Conservation (phyloP, 2,888 invertebrate species). For the Pristionchus exspectatus region DNA sequence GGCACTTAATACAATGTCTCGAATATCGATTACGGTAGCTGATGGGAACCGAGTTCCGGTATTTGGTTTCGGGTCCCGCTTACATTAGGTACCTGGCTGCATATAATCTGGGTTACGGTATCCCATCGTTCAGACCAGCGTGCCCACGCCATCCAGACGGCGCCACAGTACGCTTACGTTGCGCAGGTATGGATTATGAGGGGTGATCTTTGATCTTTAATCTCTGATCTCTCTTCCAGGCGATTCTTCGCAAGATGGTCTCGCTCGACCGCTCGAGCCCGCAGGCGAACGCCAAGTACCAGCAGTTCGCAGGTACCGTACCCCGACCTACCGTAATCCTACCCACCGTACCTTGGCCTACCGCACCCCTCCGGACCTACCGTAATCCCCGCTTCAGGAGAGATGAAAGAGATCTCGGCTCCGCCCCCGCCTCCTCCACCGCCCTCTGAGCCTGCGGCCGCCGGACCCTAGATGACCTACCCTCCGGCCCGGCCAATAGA, state of each 20-base stretch:
- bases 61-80: too few species aligned
- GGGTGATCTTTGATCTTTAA: neutral
- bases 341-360: neutral
- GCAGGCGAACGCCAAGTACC: slow-evolving; percentile 22
- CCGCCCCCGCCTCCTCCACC: slow-evolving; percentile 15
- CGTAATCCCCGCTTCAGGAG: neutral
- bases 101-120: neutral
- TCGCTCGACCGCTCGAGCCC: slow-evolving; percentile 5
- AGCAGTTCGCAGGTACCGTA: slow-evolving; percentile 37
- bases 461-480: neutral
- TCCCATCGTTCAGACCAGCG: slow-evolving; percentile 43
- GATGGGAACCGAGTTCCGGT: too few species aligned
- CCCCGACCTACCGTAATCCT: neutral
- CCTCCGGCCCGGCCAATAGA: neutral
- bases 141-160: slow-evolving; percentile 45
- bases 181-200: neutral
- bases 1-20: too few species aligned
- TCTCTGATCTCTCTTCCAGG: neutral
- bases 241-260: slow-evolving; percentile 44
- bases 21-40: too few species aligned
- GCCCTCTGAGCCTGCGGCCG: neutral
- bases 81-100: too few species aligned
- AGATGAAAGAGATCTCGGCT: slow-evolving; percentile 38
- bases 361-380: neutral
- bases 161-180: slow-evolving; percentile 25